Evolutionary conservation across 2,113 vertebrate genomes (phyloP), one percentile per base, ranked within the genome.

Genomic region (Boulengeromyrus knoepffleri): DNA sequence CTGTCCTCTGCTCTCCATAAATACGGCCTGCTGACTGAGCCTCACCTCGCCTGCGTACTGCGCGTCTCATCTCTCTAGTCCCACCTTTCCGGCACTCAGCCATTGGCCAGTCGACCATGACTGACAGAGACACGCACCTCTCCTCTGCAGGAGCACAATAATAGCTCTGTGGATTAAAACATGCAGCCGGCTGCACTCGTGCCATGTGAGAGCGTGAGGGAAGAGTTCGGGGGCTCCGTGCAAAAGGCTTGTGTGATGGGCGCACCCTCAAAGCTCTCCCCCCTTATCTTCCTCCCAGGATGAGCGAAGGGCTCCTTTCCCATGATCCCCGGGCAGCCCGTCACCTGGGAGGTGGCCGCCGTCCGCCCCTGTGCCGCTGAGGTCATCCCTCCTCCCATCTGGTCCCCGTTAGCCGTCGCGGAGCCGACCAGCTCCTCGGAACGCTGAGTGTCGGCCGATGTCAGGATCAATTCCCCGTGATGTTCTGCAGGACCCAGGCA

Each of bases 401-500:
- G 95, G 90, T 91, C 94, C 93, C 36, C 90, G 92, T 94, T 93
- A 95, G 92, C 0, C 0, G 85, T 80, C 91, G 31, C 2, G 89
- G 85, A 90, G 90, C 88, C 88, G 58, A 74, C 17, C 50, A 53
- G 91, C 31, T 84, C 77, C 46, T 19, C 91, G n/a, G 0, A 19
- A 86, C 8, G 88, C 88, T 5, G 89, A 83, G 24, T 89, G 88
- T 70, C 88, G n/a, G 27, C 47, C 31, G 77, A 85, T 85, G 91
- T 89, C 90, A 90, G 45, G 89, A 91, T 80, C 87, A 83, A 91
- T 86, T 62, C 88, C 58, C n/a, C 6, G 45, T 90, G 91, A 91
- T 87, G 50, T 52, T 90, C 53, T 17, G 86, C 91, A 91, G 88
- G 83, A 10, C 3, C 85, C 70, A 88, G 87, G 92, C 91, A 92